phyloP scores from a whole-genome alignment of 2,797 vertebrate species.

The Masticophis lateralis region DNA sequence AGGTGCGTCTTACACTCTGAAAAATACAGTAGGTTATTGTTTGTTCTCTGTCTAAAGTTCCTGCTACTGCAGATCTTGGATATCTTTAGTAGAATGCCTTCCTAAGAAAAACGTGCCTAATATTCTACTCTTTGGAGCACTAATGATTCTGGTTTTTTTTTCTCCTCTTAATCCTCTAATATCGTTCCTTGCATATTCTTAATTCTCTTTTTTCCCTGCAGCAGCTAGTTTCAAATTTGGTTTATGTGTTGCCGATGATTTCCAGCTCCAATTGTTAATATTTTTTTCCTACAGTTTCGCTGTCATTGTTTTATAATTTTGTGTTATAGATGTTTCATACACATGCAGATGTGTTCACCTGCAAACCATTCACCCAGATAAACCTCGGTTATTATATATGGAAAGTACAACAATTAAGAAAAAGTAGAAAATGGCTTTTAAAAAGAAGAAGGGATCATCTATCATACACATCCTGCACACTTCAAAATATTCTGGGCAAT shows the following conservation, averaged over 20 bases:
- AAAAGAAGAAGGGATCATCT: neutral
- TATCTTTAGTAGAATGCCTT: neutral
- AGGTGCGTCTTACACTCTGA: too few relatives aligned
- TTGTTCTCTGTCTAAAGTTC: neutral
- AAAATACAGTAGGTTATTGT: neutral
- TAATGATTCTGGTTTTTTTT: neutral
- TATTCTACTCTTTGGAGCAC: neutral
- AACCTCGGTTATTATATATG: neutral
- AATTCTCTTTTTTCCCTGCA: neutral
- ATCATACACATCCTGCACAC: neutral
- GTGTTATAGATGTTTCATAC: neutral
- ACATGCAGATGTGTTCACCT: too few relatives aligned
- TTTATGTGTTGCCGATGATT: neutral
- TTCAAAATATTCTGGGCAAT: neutral
- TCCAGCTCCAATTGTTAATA: neutral
- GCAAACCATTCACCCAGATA: neutral
- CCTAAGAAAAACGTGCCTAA: neutral
- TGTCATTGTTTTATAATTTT: neutral
- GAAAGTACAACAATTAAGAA: neutral
- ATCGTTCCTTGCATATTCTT: neutral
- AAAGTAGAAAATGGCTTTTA: neutral
- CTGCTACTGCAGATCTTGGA: neutral
- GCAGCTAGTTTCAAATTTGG: neutral
- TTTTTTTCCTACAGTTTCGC: neutral
- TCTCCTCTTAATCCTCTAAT: neutral